Evolutionary conservation across 2,797 vertebrate species (phyloP).

Genomic region (Mormyrus proboscirostris): DNA sequence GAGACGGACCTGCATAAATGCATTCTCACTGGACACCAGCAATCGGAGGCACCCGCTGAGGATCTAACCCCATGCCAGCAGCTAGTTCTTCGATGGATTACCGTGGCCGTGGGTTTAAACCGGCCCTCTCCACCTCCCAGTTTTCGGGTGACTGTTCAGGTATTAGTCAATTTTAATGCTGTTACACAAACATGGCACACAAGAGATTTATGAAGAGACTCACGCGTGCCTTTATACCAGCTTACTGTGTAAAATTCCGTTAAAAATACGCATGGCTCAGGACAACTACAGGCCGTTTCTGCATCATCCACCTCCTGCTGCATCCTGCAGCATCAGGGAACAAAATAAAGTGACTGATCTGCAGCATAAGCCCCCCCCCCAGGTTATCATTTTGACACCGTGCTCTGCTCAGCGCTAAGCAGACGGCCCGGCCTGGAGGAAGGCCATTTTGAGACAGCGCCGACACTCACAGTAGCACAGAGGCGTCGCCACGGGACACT

Average conservation of each 20-base stretch:
- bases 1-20: neutral
- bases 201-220: neutral
- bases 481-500: conserved; percentile 17
- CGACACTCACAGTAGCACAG: neutral
- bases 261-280: neutral
- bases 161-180: conserved; percentile 39
- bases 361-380: neutral
- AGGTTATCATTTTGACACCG: conserved; percentile 2
- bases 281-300: neutral
- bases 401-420: neutral
- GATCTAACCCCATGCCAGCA: conserved; percentile 29
- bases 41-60: neutral
- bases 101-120: conserved; percentile 38
- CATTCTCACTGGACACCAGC: neutral
- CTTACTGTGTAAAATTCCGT: neutral
- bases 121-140: conserved; percentile 39
- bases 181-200: conserved; percentile 13
- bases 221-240: neutral
- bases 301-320: conserved; percentile 4
- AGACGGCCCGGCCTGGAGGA: neutral
- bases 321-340: neutral
- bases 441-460: conserved; percentile 22
- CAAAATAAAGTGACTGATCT: conserved; percentile 6
- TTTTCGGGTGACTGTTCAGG: conserved; percentile 36
- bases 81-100: conserved; percentile 45